Evolutionary conservation across 1,140 invertebrate species (phyloP).

Genomic region (Helicoverpa armigera): DNA sequence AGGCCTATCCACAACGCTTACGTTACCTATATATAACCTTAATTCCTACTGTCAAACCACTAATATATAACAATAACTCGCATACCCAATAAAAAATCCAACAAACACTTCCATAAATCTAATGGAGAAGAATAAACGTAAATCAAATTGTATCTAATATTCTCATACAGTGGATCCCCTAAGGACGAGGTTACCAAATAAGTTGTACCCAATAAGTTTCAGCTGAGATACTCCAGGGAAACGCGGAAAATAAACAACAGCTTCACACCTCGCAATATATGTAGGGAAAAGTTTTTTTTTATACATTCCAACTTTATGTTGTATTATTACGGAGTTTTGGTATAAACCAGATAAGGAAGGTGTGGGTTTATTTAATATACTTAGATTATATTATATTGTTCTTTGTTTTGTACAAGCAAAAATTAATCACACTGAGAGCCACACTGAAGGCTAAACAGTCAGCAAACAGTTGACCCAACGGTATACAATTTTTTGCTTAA

Average conservation of each 20-base stretch:
- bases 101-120: constrained; percentile 27
- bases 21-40: neutral
- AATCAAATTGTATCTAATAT: constrained; percentile 50
- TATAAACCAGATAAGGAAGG: constrained; percentile 12
- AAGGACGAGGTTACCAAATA: constrained; percentile 55
- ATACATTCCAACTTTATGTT: constrained; percentile 18
- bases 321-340: neutral
- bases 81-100: neutral
- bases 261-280: constrained; percentile 45
- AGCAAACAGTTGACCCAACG: too few species aligned
- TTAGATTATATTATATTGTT: neutral
- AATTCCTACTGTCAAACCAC: neutral
- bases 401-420: neutral
- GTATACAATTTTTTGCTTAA: too few species aligned
- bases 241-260: constrained; percentile 38
- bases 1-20: too few species aligned
- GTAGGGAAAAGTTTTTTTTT: constrained; percentile 34
- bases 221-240: constrained; percentile 49
- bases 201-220: constrained; percentile 61
- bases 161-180: constrained; percentile 38
- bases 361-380: neutral
- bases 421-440: too few species aligned
- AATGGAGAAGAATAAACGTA: constrained; percentile 41
- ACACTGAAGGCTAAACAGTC: too few species aligned
- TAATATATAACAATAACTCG: neutral